Evolutionary conservation across 2,113 vertebrate species (phyloP).

Genomic region (Lepus americanus): DNA sequence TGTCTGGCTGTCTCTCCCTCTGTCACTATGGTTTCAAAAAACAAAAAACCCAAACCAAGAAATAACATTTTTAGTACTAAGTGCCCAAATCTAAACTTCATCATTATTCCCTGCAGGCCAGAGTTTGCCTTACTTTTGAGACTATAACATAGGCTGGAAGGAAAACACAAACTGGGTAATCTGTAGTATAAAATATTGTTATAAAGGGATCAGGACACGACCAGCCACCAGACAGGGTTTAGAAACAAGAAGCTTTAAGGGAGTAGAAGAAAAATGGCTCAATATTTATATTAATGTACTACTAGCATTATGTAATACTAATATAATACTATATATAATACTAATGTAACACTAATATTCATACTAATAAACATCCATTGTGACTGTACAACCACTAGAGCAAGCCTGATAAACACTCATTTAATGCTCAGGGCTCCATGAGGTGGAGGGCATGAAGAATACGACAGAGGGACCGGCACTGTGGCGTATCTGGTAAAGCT

Average conservation of each 20-base stretch:
- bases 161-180: neutral
- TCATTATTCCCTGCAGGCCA: neutral
- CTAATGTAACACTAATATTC: too few relatives aligned
- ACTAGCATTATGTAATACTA: too few relatives aligned
- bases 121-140: neutral
- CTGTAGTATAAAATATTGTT: neutral
- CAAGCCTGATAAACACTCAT: neutral
- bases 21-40: too few relatives aligned
- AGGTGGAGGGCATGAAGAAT: neutral
- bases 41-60: too few relatives aligned
- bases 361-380: neutral
- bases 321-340: too few relatives aligned
- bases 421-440: neutral
- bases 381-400: rapidly evolving
- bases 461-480: neutral
- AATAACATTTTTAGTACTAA: neutral
- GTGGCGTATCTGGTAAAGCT: too few relatives aligned
- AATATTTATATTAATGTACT: too few relatives aligned
- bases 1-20: too few relatives aligned
- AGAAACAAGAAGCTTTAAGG: neutral
- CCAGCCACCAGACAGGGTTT: neutral
- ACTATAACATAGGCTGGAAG: neutral
- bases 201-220: neutral
- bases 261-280: neutral
- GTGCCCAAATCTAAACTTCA: neutral